Percentiles rank a stretch among this genome's conserved stretches.
These are phyloP conservation scores for Nematostella vectensis DNA, from an alignment of 92 coral and sea anemone species.

Conservation along the genomic window DNA sequence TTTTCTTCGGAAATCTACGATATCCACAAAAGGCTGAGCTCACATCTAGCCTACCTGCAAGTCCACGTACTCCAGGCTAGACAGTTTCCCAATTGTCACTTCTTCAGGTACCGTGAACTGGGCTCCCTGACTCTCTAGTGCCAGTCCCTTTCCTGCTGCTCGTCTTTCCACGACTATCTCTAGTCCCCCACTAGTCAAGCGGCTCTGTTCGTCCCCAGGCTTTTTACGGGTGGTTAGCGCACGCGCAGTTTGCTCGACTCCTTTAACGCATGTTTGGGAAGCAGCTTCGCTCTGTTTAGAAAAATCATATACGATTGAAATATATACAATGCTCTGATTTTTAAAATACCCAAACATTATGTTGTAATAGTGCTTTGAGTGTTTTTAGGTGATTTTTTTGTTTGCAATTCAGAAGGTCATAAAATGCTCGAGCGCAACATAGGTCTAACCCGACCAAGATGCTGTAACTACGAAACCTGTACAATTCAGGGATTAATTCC, in stretches of 20 bases:
- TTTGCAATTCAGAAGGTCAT: too few relatives aligned
- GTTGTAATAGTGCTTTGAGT: too few relatives aligned
- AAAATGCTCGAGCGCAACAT: too few relatives aligned
- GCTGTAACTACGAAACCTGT: too few relatives aligned
- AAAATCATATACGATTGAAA: too few relatives aligned
- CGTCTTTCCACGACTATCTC: slow-evolving; percentile 16
- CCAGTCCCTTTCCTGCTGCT: slow-evolving; percentile 2
- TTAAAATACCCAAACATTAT: too few relatives aligned
- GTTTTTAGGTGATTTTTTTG: background rate
- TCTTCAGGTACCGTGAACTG: slow-evolving; percentile 16
- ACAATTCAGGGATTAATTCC: too few relatives aligned
- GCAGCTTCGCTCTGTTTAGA: slow-evolving; percentile 36
- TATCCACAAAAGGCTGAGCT: too few relatives aligned
- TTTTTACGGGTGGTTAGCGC: slow-evolving; percentile 20
- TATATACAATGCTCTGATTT: too few relatives aligned
- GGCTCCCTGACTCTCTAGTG: slow-evolving; percentile 7
- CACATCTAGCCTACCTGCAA: slow-evolving; percentile 10
- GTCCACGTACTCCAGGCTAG: slow-evolving; percentile 12
- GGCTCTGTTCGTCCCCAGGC: slow-evolving; percentile 18
- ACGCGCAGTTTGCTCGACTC: slow-evolving; percentile 39
- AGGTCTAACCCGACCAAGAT: too few relatives aligned
- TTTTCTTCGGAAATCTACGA: too few relatives aligned
- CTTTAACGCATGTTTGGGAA: slow-evolving; percentile 28
- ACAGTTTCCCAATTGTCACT: background rate
- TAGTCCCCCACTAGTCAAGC: background rate